A percentile compares a stretch with the other conserved stretches of the same genome.
These are phyloP conservation scores for Zaprionus ghesquierei DNA, from an alignment of 1,140 invertebrate species.

Conservation along the genomic window DNA sequence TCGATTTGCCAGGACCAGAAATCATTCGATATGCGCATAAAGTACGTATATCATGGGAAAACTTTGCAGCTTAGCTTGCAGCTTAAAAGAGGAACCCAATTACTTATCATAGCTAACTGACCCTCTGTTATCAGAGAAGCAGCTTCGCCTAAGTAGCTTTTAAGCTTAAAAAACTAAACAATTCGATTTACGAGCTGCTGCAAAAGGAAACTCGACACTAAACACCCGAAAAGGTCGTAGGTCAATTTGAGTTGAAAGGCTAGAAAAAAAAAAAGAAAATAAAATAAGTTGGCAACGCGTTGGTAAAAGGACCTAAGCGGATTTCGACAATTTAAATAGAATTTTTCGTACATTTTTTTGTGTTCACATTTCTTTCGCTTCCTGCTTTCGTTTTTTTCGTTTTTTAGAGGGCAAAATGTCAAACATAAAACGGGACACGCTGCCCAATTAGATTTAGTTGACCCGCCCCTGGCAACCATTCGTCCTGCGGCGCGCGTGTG, in stretches of 20 bases:
- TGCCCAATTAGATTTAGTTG: slow-evolving; percentile 65
- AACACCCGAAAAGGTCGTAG: slow-evolving; percentile 18
- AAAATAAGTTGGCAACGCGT: slow-evolving; percentile 45
- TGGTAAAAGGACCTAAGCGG: slow-evolving; percentile 56
- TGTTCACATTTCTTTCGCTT: not conserved
- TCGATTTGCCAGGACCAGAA: slow-evolving; percentile 53
- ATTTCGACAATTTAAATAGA: slow-evolving; percentile 77
- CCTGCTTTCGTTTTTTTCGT: slow-evolving; percentile 22
- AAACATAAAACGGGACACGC: slow-evolving; percentile 52
- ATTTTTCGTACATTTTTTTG: slow-evolving; percentile 13
- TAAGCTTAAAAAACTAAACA: slow-evolving; percentile 62
- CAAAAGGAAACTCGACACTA: slow-evolving; percentile 45
- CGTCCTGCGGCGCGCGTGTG: not conserved
- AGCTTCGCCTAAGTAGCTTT: slow-evolving; percentile 63
- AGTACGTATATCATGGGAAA: slow-evolving; percentile 7
- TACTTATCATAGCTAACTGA: slow-evolving; percentile 1
- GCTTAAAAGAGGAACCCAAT: slow-evolving; percentile 11
- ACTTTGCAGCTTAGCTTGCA: not conserved
- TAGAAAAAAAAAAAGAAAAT: slow-evolving; percentile 40
- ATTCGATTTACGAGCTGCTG: slow-evolving; percentile 54
- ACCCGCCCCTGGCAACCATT: not conserved
- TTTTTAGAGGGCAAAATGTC: slow-evolving; percentile 67
- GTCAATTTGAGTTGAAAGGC: slow-evolving; percentile 13
- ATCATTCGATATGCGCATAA: slow-evolving; percentile 9
- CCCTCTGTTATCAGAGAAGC: not conserved